These are phyloP conservation scores for Ephestia elutella DNA, from an alignment of 1,140 invertebrate genomes.

Conservation along the genomic window DNA sequence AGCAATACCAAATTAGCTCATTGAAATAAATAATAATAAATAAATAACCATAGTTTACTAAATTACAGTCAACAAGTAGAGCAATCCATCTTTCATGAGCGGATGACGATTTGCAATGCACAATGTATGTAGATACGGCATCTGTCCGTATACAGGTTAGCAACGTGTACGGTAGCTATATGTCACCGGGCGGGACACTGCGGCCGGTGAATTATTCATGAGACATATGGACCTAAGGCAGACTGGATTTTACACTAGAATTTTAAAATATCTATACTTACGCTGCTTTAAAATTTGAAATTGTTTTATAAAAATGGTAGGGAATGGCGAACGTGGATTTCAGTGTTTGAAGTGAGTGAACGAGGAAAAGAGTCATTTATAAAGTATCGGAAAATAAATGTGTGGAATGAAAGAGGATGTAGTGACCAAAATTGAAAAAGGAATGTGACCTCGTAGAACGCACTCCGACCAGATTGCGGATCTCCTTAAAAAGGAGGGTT, in stretches of 20 bases:
- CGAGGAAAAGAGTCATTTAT: too few species aligned
- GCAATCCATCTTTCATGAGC: slow-evolving; percentile 4
- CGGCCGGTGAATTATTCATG: slow-evolving; percentile 65
- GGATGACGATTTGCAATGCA: slow-evolving; percentile 4
- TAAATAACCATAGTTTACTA: too few species aligned
- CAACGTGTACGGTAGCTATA: slow-evolving; percentile 31
- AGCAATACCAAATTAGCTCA: too few species aligned
- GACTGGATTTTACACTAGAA: slow-evolving; percentile 68
- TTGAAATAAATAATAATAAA: too few species aligned
- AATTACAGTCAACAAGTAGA: neutral
- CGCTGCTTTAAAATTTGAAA: slow-evolving; percentile 62
- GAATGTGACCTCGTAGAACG: too few species aligned
- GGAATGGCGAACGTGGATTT: neutral
- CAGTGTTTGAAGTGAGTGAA: neutral
- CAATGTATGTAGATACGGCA: slow-evolving; percentile 5
- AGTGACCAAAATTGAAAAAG: too few species aligned
- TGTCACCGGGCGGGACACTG: slow-evolving; percentile 51
- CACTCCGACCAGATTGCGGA: too few species aligned
- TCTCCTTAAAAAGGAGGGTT: too few species aligned
- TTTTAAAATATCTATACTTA: slow-evolving; percentile 66
- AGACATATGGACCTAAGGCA: slow-evolving; percentile 70
- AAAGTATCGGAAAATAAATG: too few species aligned
- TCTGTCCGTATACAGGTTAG: slow-evolving; percentile 16
- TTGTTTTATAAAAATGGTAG: slow-evolving; percentile 36
- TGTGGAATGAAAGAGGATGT: too few species aligned